Percentiles rank a stretch among this genome's conserved stretches.
Conservation (phyloP, 2,888 invertebrate genomes). For the Sphaerophoria rueppellii region DNA sequence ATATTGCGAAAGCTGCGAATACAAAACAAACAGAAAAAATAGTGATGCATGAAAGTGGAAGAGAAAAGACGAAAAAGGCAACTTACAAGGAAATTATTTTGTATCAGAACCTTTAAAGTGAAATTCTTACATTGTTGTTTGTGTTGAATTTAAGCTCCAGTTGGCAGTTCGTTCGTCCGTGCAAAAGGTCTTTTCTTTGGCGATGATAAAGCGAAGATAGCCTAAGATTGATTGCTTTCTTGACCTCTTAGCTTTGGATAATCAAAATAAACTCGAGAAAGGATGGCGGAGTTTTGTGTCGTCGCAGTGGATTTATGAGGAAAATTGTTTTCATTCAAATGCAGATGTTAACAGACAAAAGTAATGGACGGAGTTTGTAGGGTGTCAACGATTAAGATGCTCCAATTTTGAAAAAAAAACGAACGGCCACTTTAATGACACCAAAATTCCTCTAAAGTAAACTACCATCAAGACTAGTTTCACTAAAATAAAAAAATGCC, state of each 20-base stretch:
- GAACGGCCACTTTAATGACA: too few species aligned
- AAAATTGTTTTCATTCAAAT: constrained; percentile 34
- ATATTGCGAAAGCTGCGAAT: constrained; percentile 34
- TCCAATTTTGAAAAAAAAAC: too few species aligned
- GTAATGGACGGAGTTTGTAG: background rate
- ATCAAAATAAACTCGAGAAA: background rate
- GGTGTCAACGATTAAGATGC: background rate
- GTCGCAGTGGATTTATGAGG: constrained; percentile 6
- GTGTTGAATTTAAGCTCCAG: constrained; percentile 52
- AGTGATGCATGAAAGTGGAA: constrained; percentile 54
- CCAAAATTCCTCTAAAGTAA: too few species aligned
- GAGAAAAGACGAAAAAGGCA: constrained; percentile 8
- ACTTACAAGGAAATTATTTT: constrained; percentile 21
- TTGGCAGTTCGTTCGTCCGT: constrained; percentile 51
- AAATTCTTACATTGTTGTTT: background rate
- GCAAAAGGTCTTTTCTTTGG: constrained; percentile 30
- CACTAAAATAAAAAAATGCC: too few species aligned
- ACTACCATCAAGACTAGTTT: too few species aligned
- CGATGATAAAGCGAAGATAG: constrained; percentile 49
- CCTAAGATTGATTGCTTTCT: constrained; percentile 49
- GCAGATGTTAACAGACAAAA: background rate
- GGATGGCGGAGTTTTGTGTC: background rate
- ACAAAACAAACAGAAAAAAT: constrained; percentile 38
- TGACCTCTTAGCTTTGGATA: constrained; percentile 27
- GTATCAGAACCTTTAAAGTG: background rate